These are phyloP conservation scores for Eulemur coronatus DNA, from an alignment of 2,797 vertebrate species.

Conservation along the genomic window DNA sequence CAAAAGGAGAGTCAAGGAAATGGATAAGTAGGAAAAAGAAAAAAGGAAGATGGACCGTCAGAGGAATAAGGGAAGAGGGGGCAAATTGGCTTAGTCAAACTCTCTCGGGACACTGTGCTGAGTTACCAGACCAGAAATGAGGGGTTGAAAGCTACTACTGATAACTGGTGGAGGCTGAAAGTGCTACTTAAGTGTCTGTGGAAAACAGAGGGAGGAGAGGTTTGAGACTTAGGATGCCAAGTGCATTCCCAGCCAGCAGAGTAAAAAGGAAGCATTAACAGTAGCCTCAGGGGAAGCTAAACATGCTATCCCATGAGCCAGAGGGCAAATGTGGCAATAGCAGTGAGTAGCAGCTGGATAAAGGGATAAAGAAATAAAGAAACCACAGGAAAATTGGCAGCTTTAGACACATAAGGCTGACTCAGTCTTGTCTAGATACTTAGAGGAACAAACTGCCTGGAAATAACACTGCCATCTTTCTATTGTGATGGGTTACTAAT, in stretches of 20 bases:
- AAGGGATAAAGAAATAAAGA: conserved; percentile 70
- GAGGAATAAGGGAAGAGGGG: conserved; percentile 50
- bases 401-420: conserved; percentile 26
- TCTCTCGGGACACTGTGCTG: conserved; percentile 66
- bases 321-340: conserved; percentile 70
- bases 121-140: conserved; percentile 77
- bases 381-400: conserved; percentile 72
- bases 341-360: conserved; percentile 70
- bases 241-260: conserved; percentile 70
- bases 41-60: conserved; percentile 53
- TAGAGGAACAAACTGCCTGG: conserved; percentile 47
- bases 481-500: conserved; percentile 11
- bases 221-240: conserved; percentile 70
- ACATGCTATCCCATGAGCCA: conserved; percentile 54
- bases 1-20: conserved; percentile 40
- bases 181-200: conserved; percentile 78
- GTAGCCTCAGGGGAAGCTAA: conserved; percentile 64
- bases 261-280: conserved; percentile 78
- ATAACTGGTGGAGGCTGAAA: conserved; percentile 75
- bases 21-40: conserved; percentile 19
- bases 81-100: conserved; percentile 71
- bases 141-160: conserved; percentile 78
- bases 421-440: background rate
- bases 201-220: conserved; percentile 69
- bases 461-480: conserved; percentile 47